A percentile compares a stretch with the other conserved stretches of the same genome.
These are phyloP conservation scores for Lagria hirta DNA, from an alignment of 2,888 invertebrate species.

Conservation along the genomic window DNA sequence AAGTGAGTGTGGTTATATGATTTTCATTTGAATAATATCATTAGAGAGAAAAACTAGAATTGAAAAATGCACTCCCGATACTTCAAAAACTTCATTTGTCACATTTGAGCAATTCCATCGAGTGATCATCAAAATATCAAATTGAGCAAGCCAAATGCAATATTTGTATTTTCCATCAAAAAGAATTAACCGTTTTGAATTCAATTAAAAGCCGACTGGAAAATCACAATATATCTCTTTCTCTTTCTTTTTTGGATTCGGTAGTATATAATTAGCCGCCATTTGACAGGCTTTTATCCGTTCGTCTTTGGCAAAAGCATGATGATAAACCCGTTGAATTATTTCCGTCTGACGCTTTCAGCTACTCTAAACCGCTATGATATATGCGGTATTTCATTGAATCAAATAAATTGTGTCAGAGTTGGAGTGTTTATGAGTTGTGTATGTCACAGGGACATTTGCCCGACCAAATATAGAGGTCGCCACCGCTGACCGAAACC, in stretches of 20 bases:
- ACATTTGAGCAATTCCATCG: too few relatives aligned
- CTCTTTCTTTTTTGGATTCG: slow-evolving; percentile 1
- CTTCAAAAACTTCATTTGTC: too few relatives aligned
- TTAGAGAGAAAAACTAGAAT: too few relatives aligned
- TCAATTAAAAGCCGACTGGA: too few relatives aligned
- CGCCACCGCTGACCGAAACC: slow-evolving; percentile 1
- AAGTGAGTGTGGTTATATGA: too few relatives aligned
- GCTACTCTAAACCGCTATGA: slow-evolving; percentile 32
- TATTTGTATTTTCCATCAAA: too few relatives aligned
- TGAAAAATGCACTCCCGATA: too few relatives aligned
- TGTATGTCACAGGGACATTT: slow-evolving; percentile 32
- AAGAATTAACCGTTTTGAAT: too few relatives aligned
- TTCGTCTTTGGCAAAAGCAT: slow-evolving; percentile 25
- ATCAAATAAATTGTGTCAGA: slow-evolving; percentile 35
- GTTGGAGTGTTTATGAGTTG: slow-evolving; percentile 33
- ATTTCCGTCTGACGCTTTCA: slow-evolving; percentile 33
- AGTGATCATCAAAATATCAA: too few relatives aligned
- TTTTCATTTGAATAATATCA: too few relatives aligned
- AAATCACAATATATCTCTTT: too few relatives aligned
- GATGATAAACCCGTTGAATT: slow-evolving; percentile 29
- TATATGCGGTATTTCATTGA: slow-evolving; percentile 35
- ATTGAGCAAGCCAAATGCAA: too few relatives aligned
- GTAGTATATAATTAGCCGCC: slow-evolving; percentile 19
- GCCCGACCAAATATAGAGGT: slow-evolving; percentile 32
- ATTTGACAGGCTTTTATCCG: slow-evolving; percentile 24